Percentiles rank a stretch among this genome's conserved stretches.
Evolutionary conservation across 2,113 vertebrate genomes (phyloP).

Genomic region (Candoia aspera): DNA sequence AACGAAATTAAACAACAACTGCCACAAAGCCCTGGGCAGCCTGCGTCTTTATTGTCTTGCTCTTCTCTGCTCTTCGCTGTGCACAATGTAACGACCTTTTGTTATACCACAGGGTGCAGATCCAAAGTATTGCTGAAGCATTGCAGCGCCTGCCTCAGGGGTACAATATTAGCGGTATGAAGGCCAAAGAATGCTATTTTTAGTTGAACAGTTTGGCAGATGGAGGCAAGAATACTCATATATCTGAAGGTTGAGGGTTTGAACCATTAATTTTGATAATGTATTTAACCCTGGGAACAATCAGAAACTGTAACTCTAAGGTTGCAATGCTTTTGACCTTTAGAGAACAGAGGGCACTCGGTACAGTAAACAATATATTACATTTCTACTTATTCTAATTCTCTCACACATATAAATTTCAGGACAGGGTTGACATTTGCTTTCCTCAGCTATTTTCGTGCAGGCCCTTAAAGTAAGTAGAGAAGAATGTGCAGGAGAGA

Average conservation of each 20-base stretch:
- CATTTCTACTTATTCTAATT: constrained; percentile 89
- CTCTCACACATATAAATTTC: constrained; percentile 85
- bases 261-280: constrained; percentile 95
- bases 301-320: constrained; percentile 87
- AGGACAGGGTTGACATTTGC: constrained; percentile 88
- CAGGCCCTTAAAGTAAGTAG: constrained; percentile 74
- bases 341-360: constrained; percentile 79
- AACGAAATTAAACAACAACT: constrained; percentile 63
- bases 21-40: constrained; percentile 31
- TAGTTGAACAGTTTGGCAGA: constrained; percentile 87
- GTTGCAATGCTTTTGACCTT: constrained; percentile 86
- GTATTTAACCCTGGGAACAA: constrained; percentile 97
- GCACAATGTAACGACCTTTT: constrained; percentile 65
- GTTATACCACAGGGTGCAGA: constrained; percentile 62
- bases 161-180: constrained; percentile 75
- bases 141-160: constrained; percentile 75
- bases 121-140: constrained; percentile 68
- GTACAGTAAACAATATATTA: constrained; percentile 91
- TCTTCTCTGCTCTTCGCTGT: constrained; percentile 42
- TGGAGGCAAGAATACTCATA: constrained; percentile 84
- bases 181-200: constrained; percentile 85
- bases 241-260: constrained; percentile 87
- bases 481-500: constrained; percentile 74
- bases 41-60: constrained; percentile 45
- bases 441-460: constrained; percentile 83